Base-by-base conservation (phyloP, 2,113 vertebrate genomes). In the Entelurus aequoreus region DNA sequence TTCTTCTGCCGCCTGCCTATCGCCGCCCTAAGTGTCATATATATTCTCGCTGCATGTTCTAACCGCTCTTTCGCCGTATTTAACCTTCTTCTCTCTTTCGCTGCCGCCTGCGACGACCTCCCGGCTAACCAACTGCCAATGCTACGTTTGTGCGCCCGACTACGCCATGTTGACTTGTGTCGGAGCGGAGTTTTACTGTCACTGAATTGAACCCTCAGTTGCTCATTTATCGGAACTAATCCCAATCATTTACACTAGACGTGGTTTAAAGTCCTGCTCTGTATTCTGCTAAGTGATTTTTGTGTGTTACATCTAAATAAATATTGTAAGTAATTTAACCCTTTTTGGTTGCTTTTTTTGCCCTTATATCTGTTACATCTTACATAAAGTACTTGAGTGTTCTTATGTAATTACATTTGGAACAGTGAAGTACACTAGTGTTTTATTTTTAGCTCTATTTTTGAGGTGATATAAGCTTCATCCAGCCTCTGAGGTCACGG, bases 41-140 rank as follows among this genome's bases (percentile, higher is more conserved):
- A 35, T 60, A 47, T 35, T 40, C 48, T 38, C 35, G 47, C 47
- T 11, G 60, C 60, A 61, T 61, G 60, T 50, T 36, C 28, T 21
- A 8, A 9, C 52, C 28, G 9, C 46, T 48, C 35, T 19, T 5
- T 46, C n/a, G 36, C 35, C 14, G 48, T 61, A 61, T 61, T 50
- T 50, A 61, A 61, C 48, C 60, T 44, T 35, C 14, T 48, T 57
- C 54, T 61, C 48, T 61, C 35, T 61, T 35, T 38, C 2, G 48
- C 60, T 36, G 9, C 48, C 9, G 46, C 47, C n/a, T 8, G 28
- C 46, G 38, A 14, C 35, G 28, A 38, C 36, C 35, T n/a, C n/a
- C 15, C 44, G 16, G 42, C 42, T 46, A 46, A 6, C 42, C 12
- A 46, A 46, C 21, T 12, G 16, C 57, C 58, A 42, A 8, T 42